A percentile compares a stretch with the other conserved stretches of the same genome.
Conservation (phyloP, 2,113 vertebrate species). For the Pseudorhombus dupliciocellatus region DNA sequence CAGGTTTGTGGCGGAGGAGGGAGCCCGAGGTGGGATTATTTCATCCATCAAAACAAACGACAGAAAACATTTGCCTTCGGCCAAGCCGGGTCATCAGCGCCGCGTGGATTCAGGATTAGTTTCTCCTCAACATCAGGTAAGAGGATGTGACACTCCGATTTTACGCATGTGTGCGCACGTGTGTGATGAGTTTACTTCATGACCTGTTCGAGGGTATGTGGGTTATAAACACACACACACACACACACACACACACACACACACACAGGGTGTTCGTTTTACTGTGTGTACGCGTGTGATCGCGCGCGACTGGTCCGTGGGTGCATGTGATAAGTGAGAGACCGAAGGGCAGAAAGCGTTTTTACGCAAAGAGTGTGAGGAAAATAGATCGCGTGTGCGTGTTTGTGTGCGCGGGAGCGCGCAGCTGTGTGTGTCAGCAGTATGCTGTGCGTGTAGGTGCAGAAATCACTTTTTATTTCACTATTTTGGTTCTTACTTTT, state of each 20-base stretch:
- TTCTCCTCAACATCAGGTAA: conserved; percentile 52
- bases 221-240: background rate
- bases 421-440: background rate
- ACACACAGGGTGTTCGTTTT: background rate
- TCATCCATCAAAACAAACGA: background rate
- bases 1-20: background rate
- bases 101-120: conserved; percentile 40
- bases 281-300: background rate
- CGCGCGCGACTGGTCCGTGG: conserved; percentile 12
- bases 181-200: conserved; percentile 36
- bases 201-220: background rate
- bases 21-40: conserved; percentile 61
- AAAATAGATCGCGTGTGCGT: background rate
- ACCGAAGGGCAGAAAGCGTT: conserved; percentile 25
- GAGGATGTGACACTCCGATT: background rate
- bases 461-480: background rate
- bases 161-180: conserved; percentile 12
- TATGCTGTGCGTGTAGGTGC: background rate
- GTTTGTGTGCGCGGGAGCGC: background rate
- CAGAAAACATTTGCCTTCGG: conserved; percentile 4
- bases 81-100: conserved; percentile 12
- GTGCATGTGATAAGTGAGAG: conserved; percentile 47
- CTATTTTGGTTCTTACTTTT: background rate
- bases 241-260: background rate
- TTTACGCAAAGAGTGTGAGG: conserved; percentile 40